Conservation (phyloP, 2,113 vertebrate genomes). For the Saimiri boliviensis region DNA sequence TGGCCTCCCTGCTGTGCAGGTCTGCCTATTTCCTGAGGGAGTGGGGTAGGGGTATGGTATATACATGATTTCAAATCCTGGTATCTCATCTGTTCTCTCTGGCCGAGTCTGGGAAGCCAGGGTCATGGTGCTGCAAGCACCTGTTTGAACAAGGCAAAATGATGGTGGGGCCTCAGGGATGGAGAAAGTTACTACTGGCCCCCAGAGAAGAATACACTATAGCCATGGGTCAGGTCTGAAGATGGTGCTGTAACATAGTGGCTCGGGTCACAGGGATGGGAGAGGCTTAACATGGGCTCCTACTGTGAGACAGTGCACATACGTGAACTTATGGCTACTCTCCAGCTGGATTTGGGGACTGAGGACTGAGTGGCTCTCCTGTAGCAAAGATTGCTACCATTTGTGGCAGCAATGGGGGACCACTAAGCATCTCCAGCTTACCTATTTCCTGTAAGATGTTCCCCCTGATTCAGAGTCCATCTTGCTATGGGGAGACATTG, state of each 20-base stretch:
- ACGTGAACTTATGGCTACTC: neutral
- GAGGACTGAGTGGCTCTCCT: neutral
- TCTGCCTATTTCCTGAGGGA: neutral
- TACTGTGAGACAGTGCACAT: neutral
- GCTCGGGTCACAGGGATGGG: neutral
- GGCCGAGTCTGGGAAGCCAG: neutral
- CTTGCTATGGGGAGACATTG: neutral
- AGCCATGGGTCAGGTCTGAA: neutral
- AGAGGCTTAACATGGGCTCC: neutral
- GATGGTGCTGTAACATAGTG: neutral
- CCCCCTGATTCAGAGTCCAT: neutral
- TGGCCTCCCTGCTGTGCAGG: neutral
- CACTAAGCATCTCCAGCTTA: neutral
- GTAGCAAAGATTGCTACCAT: neutral
- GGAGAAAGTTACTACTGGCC: neutral
- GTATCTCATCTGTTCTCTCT: neutral
- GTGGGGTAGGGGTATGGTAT: rapidly evolving
- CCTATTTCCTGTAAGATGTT: neutral
- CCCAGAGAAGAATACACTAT: neutral
- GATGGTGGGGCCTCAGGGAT: neutral
- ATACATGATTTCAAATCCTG: neutral
- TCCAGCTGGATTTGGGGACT: neutral
- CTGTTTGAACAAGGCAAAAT: neutral
- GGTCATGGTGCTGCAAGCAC: neutral
- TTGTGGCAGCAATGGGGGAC: neutral